phyloP scores from a whole-genome alignment of 2,888 invertebrate genomes.

The Aleiodes alternator region DNA sequence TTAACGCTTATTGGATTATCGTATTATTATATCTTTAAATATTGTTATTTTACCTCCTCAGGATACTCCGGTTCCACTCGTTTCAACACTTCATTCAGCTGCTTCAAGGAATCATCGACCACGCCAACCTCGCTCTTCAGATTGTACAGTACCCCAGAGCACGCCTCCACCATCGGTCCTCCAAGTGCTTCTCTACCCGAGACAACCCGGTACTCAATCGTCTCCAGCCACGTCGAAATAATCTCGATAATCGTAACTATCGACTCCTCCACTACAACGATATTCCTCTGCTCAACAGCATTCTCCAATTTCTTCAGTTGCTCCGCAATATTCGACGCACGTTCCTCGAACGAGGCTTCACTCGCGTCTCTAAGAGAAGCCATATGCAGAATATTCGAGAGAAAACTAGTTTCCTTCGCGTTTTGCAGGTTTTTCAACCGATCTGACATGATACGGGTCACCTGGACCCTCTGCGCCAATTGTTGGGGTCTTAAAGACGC shows the following conservation, averaged over 20 bases:
- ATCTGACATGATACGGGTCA: conserved; percentile 77
- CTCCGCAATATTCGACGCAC: conserved; percentile 79
- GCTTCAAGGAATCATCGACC: conserved; percentile 82
- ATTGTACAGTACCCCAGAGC: conserved; percentile 76
- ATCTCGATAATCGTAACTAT: conserved; percentile 87
- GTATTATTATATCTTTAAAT: too few species aligned
- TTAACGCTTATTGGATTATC: too few species aligned
- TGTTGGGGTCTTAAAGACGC: conserved; percentile 63
- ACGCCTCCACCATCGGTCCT: conserved; percentile 61
- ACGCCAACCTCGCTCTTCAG: conserved; percentile 82
- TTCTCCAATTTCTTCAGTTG: conserved; percentile 79
- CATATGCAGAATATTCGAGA: conserved; percentile 81
- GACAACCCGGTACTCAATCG: conserved; percentile 87
- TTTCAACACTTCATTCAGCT: conserved; percentile 80
- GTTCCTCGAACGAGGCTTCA: conserved; percentile 77
- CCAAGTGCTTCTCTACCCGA: conserved; percentile 72
- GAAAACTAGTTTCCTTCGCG: conserved; percentile 77
- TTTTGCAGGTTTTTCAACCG: conserved; percentile 78
- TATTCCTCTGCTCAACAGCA: conserved; percentile 79
- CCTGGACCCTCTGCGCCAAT: conserved; percentile 77
- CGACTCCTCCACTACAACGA: conserved; percentile 81
- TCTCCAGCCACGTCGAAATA: conserved; percentile 90
- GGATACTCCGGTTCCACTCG: conserved; percentile 65
- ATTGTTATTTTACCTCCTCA: conserved; percentile 59
- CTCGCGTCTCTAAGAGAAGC: conserved; percentile 79